These are phyloP conservation scores for Hapalemur alaotrensis DNA, from an alignment of 2,797 vertebrate genomes.

Conservation along the genomic window DNA sequence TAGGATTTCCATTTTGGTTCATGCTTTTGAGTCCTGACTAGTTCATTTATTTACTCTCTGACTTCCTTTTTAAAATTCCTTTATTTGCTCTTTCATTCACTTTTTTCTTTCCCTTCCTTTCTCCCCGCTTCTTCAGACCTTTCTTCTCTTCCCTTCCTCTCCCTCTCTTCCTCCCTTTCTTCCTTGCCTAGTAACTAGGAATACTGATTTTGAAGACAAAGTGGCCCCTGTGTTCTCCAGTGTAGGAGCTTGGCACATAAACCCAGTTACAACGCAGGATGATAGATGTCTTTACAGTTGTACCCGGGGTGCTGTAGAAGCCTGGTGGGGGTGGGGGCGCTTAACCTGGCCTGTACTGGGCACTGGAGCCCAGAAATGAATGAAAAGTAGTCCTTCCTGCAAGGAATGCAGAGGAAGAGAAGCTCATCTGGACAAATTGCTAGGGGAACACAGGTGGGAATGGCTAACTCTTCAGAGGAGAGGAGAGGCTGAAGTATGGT, in stretches of 20 bases:
- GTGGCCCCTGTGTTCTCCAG: background rate
- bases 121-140: background rate
- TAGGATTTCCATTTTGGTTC: background rate
- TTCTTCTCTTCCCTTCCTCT: background rate
- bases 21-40: background rate
- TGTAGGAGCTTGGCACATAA: background rate
- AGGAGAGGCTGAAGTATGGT: background rate
- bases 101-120: background rate
- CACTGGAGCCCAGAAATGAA: background rate
- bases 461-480: background rate
- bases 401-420: background rate
- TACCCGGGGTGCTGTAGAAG: background rate
- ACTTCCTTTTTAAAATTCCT: background rate
- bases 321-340: no score
- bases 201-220: background rate
- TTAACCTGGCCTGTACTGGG: background rate
- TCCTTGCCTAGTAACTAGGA: background rate
- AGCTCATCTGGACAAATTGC: background rate
- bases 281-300: background rate
- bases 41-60: background rate
- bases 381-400: background rate
- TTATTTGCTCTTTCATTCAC: background rate
- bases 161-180: accelerated
- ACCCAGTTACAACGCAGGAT: background rate
- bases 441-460: background rate